Conservation (phyloP, 92 coral and sea anemone species). For the Epizoanthus stellaris region DNA sequence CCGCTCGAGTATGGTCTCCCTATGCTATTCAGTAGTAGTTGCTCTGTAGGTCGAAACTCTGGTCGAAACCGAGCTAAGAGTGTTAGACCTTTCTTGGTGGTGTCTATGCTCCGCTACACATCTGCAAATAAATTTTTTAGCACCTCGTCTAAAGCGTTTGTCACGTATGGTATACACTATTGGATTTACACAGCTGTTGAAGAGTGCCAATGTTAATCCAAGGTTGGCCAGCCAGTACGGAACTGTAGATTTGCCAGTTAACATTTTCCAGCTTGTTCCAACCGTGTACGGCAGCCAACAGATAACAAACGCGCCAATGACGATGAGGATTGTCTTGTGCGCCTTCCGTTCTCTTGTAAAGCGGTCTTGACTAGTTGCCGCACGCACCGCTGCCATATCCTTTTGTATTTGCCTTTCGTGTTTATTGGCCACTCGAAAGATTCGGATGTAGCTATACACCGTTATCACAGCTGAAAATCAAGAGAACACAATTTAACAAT, state of each 20-base stretch:
- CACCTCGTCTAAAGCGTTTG: slow-evolving; percentile 60
- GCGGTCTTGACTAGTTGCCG: slow-evolving; percentile 26
- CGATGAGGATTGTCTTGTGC: slow-evolving; percentile 59
- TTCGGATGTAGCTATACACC: slow-evolving; percentile 50
- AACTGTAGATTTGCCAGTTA: slow-evolving; percentile 37
- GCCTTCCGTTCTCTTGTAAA: slow-evolving; percentile 36
- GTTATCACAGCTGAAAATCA: slow-evolving; percentile 38
- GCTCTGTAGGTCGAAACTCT: background rate
- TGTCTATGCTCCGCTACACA: background rate
- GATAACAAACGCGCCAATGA: slow-evolving; percentile 48
- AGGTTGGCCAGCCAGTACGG: slow-evolving; percentile 65
- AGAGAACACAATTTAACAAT: background rate
- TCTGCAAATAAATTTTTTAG: slow-evolving; percentile 40
- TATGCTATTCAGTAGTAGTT: background rate
- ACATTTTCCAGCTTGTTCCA: slow-evolving; percentile 59
- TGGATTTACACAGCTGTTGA: slow-evolving; percentile 63
- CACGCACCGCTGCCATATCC: slow-evolving; percentile 30
- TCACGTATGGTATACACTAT: slow-evolving; percentile 60
- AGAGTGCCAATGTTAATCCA: slow-evolving; percentile 63
- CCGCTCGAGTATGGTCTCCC: background rate
- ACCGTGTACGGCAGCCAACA: slow-evolving; percentile 65
- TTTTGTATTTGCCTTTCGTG: slow-evolving; percentile 60
- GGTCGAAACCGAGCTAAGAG: slow-evolving; percentile 2
- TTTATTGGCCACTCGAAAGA: slow-evolving; percentile 61
- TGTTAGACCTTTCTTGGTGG: background rate